Evolutionary conservation across 2,888 invertebrate genomes (phyloP).

Genomic region (Seira musarum): DNA sequence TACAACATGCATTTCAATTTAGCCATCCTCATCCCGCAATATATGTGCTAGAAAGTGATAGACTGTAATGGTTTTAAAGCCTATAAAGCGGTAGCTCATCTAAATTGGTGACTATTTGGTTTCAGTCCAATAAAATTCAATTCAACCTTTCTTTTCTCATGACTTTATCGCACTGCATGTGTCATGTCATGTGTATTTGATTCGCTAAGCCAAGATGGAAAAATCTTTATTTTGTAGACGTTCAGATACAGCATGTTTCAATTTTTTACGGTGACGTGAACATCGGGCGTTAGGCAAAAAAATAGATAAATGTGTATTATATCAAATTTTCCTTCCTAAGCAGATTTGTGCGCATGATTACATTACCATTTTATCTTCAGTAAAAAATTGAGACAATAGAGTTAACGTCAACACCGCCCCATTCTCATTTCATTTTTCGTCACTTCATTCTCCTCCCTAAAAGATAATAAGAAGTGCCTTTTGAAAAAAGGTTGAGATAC

Average conservation of each 20-base stretch:
- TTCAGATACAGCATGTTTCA: background rate
- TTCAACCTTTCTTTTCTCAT: slow-evolving; percentile 31
- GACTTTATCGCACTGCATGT: background rate
- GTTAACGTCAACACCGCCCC: background rate
- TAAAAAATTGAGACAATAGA: background rate
- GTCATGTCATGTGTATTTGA: background rate
- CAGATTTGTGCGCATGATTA: background rate
- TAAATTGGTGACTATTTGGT: slow-evolving; percentile 44
- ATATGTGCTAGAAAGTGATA: background rate
- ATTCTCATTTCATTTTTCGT: background rate
- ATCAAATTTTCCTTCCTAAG: background rate
- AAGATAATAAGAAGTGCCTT: too few species aligned
- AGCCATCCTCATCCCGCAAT: background rate
- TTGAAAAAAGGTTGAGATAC: too few species aligned
- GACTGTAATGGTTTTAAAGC: background rate
- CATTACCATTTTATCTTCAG: background rate
- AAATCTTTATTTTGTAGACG: background rate
- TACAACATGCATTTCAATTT: background rate
- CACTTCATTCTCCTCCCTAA: background rate
- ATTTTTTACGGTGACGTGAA: slow-evolving; percentile 16
- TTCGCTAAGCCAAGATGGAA: background rate
- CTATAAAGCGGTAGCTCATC: slow-evolving; percentile 9
- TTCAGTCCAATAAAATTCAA: slow-evolving; percentile 43
- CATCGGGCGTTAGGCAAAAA: background rate
- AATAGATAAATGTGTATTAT: background rate